Percentiles rank a stretch among this genome's conserved stretches.
These are phyloP conservation scores for Sphaeridia pumilis DNA, from an alignment of 2,888 invertebrate species.

Conservation along the genomic window DNA sequence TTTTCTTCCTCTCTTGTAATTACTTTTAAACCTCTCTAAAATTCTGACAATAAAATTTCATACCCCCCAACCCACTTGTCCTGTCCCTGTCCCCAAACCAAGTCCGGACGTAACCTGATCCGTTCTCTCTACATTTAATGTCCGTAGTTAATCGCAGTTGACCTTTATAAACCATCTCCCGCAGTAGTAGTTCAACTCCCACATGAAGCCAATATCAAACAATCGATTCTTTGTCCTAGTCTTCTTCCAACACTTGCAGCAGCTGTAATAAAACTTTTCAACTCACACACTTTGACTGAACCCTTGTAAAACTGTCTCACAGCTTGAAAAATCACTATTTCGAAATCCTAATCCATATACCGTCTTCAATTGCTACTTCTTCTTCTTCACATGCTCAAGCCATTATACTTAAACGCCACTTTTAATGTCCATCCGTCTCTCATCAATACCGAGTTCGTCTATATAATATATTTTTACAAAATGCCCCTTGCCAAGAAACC, in stretches of 20 bases:
- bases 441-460: too few species aligned
- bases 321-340: too few species aligned
- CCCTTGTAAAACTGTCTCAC: slow-evolving; percentile 36
- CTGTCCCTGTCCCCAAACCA: too few species aligned
- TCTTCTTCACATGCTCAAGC: neutral
- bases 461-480: too few species aligned
- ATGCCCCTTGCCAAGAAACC: too few species aligned
- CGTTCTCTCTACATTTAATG: too few species aligned
- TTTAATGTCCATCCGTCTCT: slow-evolving; percentile 24
- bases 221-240: neutral
- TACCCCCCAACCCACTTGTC: too few species aligned
- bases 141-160: neutral
- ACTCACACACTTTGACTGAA: slow-evolving; percentile 36
- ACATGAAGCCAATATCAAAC: neutral
- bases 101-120: too few species aligned
- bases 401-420: slow-evolving; percentile 29
- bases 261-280: slow-evolving; percentile 35
- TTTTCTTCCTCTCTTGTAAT: too few species aligned
- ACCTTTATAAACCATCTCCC: neutral
- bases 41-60: too few species aligned
- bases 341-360: too few species aligned
- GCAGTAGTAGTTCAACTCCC: slow-evolving; percentile 1
- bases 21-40: too few species aligned
- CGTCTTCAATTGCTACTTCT: neutral
- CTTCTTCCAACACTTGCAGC: neutral